These are phyloP conservation scores for Panulirus ornatus DNA, from an alignment of 1,140 invertebrate species.

Conservation along the genomic window DNA sequence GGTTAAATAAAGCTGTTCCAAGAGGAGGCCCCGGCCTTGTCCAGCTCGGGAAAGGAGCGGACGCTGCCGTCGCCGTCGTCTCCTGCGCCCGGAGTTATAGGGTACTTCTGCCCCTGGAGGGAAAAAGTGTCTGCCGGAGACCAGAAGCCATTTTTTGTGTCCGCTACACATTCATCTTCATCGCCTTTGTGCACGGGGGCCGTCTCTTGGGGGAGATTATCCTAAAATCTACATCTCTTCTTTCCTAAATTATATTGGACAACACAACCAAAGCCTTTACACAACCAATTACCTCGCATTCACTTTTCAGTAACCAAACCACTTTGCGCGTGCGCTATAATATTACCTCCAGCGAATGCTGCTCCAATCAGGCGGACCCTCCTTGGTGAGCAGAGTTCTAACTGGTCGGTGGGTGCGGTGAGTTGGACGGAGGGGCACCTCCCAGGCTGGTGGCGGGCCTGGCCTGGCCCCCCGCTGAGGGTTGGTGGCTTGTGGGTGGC, in stretches of 20 bases:
- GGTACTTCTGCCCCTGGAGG: constrained; percentile 24
- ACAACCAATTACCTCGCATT: constrained; percentile 68
- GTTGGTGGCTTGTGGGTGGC: constrained; percentile 48
- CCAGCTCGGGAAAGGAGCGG: too few species aligned
- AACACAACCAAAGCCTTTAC: constrained; percentile 59
- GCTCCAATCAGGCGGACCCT: constrained; percentile 12
- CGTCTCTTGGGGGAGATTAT: constrained; percentile 60
- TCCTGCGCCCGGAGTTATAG: constrained; percentile 34
- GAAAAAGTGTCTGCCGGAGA: neutral
- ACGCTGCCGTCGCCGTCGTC: neutral
- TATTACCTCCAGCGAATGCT: neutral
- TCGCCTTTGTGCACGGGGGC: constrained; percentile 39
- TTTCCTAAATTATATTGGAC: constrained; percentile 72
- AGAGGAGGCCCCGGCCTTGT: too few species aligned
- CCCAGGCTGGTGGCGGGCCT: neutral
- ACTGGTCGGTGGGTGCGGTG: constrained; percentile 8
- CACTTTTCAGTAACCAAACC: constrained; percentile 40
- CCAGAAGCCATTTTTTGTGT: neutral
- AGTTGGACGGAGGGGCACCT: too few species aligned
- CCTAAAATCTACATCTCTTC: constrained; percentile 56
- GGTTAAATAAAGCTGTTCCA: too few species aligned
- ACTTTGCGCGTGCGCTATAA: neutral
- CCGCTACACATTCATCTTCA: constrained; percentile 53
- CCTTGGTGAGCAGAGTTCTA: neutral
- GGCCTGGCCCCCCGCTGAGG: constrained; percentile 51